Base-by-base conservation (phyloP, 92 coral and sea anemone species). In the Bergia sp. region DNA sequence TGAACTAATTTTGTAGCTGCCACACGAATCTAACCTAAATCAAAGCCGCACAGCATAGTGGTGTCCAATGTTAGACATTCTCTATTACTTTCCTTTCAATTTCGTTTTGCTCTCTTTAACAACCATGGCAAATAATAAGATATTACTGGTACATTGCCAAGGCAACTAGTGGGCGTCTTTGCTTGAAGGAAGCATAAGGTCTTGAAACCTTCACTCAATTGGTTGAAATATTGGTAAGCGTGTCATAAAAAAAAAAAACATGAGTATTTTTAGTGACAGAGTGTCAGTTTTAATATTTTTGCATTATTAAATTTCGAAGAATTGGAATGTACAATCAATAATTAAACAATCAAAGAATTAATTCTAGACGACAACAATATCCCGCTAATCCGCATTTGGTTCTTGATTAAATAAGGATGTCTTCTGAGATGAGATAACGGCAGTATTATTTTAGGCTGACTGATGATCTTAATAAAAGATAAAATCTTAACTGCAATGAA, bases 261-360 rank as follows among this genome's bases (percentile, higher is more conserved):
- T 37, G 16, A 47, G 39, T 43, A 73, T 18, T 72, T 38, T 47
- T 84, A 84, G 87, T 84, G 87, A 69, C 79, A 67, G 23, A 45
- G 10, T 49, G 78, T 71, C 69, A 84, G 21, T 67, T 73, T 84
- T 47, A 18, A 36, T 84, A 69, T 74, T 84, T 69, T 9, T 71
- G 37, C 61, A 84, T 72, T 84, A 84, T 84, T 72, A 84, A 69
- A 69, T 84, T 71, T 84, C 87, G 16, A 44, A 84, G 49, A 84
- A 84, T 15, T 72, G 79, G 72, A 84, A 84, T 45, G 65, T 49
- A 47, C 87, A 47, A 83, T 83, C 87, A 83, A 69, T 84, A 84
- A 84, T 84, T 84, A 71, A 84, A 45, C 87, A 84, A 84, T 43
- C 13, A 73, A 13, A 38, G 42, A 71, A 71, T 84, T 72, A 84